Percentiles rank a stretch among this genome's conserved stretches.
phyloP scores from a whole-genome alignment of 2,888 invertebrate species.

The Lycaena phlaeas region DNA sequence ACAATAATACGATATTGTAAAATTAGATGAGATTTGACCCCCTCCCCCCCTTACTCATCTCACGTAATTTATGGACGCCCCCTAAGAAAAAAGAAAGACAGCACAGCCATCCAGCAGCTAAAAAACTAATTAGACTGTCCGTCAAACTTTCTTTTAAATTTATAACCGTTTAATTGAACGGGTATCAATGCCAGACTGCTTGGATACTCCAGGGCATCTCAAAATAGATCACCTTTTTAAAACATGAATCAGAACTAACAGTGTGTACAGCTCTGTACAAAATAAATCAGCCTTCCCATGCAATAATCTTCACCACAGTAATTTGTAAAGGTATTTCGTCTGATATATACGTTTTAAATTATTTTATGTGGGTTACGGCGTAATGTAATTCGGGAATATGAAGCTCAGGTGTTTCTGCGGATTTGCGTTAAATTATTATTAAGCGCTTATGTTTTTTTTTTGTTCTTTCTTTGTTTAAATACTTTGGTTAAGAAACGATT shows the following conservation, averaged over 20 bases:
- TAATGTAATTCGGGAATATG: neutral
- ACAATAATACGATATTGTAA: too few relatives aligned
- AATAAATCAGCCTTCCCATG: neutral
- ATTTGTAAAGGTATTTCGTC: neutral
- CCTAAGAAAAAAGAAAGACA: too few relatives aligned
- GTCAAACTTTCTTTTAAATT: too few relatives aligned
- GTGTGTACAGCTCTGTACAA: neutral
- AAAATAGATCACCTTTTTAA: neutral
- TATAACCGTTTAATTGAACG: slow-evolving; percentile 1
- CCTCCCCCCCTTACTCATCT: too few relatives aligned
- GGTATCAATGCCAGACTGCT: slow-evolving; percentile 4
- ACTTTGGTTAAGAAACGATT: too few relatives aligned
- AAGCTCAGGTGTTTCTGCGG: neutral
- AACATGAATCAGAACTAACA: neutral
- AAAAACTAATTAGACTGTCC: too few relatives aligned
- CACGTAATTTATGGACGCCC: too few relatives aligned
- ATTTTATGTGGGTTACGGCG: neutral
- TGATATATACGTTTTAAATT: neutral
- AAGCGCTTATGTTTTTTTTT: too few relatives aligned
- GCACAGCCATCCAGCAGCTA: too few relatives aligned
- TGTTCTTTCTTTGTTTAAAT: too few relatives aligned
- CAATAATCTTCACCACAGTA: neutral
- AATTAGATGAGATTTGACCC: too few relatives aligned
- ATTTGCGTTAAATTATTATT: too few relatives aligned
- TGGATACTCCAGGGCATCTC: slow-evolving; percentile 3